Evolutionary conservation across 2,888 invertebrate genomes (phyloP), one percentile per base, ranked within the genome.

Genomic region (Tanypteryx hageni): DNA sequence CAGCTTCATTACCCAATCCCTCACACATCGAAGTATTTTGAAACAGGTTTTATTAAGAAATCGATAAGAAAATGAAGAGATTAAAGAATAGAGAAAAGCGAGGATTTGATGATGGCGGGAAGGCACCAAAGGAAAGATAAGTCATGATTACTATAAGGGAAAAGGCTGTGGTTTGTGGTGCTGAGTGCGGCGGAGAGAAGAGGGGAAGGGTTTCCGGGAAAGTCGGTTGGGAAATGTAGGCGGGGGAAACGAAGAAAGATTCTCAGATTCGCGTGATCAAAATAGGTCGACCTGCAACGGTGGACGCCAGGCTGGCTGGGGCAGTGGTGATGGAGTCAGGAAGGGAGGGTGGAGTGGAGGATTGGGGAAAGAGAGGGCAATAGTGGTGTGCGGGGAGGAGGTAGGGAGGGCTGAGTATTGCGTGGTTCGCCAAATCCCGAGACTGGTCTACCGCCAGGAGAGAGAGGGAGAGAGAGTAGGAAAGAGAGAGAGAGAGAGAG

Each of bases 191-290:
- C 31, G 86, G 86, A 58, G 85, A 76, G 16, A 22, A 58, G 68
- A 64, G 27, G 16, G 86, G 86, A 85, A 22, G 58, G 13, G 58
- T 14, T 44, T 14, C 61, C 89, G 83, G 61, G 83, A 57, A 89
- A 57, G 92, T 58, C 68, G 68, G 83, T 27, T 85, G 86, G 93
- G 82, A 93, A 86, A 92, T 86, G 92, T 92, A 86, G 93, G 31
- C 92, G 92, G 93, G 92, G 76, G 92, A 83, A 92, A 92, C 92
- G 93, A 93, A 93, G 93, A 93, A 93, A 93, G 92, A 92, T 91
- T 93, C 93, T 93, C 93, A 94, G 95, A 95, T 95, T 94, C 81
- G 86, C 92, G 92, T 83, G 83, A 84, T 61, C 92, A 64, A 83
- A 59, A 92, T 91, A 81, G 92, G 91, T 92, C 76, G 92, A 92